Percentiles rank a stretch among this genome's conserved stretches.
Evolutionary conservation across 2,888 invertebrate genomes (phyloP).

Genomic region (Trichogramma dendrolimi): DNA sequence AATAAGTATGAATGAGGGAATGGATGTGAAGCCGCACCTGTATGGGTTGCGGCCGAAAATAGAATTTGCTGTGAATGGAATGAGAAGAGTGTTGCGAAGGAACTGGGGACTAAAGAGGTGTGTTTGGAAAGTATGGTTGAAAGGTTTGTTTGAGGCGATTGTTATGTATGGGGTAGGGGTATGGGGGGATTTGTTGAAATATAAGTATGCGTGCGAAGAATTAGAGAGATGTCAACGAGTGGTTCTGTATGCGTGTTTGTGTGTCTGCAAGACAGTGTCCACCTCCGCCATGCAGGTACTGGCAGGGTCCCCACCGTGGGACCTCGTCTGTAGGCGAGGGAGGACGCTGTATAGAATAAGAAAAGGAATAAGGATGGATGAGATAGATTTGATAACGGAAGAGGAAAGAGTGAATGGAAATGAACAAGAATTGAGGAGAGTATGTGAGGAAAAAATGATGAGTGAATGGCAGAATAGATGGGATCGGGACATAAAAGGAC

Average conservation of each 20-base stretch:
- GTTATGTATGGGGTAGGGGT: background rate
- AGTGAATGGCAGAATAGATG: too few relatives aligned
- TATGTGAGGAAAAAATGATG: too few relatives aligned
- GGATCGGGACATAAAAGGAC: too few relatives aligned
- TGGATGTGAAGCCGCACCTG: slow-evolving; percentile 18
- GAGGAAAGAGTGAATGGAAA: too few relatives aligned
- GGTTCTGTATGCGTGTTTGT: slow-evolving; percentile 19
- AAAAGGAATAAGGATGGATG: background rate
- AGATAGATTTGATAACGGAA: background rate
- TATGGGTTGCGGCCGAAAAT: background rate
- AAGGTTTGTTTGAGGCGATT: background rate
- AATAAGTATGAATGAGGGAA: background rate
- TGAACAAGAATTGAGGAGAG: too few relatives aligned
- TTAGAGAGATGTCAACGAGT: slow-evolving; percentile 14
- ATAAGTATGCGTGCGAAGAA: background rate
- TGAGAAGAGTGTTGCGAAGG: slow-evolving; percentile 17
- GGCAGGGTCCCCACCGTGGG: slow-evolving; percentile 23
- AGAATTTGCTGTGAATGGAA: background rate
- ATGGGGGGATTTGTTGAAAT: background rate
- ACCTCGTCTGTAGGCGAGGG: slow-evolving; percentile 13
- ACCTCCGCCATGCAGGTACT: slow-evolving; percentile 26
- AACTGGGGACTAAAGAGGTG: slow-evolving; percentile 24
- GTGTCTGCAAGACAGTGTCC: slow-evolving; percentile 28
- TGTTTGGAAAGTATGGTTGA: slow-evolving; percentile 1
- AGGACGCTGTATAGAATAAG: background rate